phyloP scores from a whole-genome alignment of 1,140 invertebrate species.

The Drosophila kohkoa region DNA sequence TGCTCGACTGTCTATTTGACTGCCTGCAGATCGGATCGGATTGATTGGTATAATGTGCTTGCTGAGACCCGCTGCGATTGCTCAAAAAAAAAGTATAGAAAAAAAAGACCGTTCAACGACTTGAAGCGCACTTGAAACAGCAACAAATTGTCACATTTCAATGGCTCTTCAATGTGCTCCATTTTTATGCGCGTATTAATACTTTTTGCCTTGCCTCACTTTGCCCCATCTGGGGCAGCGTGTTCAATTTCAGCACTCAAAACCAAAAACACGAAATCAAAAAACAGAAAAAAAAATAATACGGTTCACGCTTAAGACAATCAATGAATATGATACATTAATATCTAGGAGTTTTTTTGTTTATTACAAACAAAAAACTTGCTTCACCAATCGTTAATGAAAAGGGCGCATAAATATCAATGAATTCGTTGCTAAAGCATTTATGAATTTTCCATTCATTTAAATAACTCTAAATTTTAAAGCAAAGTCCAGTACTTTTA shows the following conservation, averaged over 20 bases:
- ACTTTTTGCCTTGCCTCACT: conserved; percentile 48
- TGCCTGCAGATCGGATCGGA: conserved; percentile 44
- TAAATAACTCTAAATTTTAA: no score
- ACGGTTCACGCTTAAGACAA: conserved; percentile 33
- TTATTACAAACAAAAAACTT: conserved; percentile 1
- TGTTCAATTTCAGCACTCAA: conserved; percentile 51
- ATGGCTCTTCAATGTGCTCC: conserved; percentile 66
- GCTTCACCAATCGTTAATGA: conserved; percentile 3
- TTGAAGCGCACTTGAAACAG: conserved; percentile 61
- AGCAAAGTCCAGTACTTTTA: no score
- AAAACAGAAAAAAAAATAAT: neutral
- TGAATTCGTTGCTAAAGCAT: neutral
- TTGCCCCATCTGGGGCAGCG: conserved; percentile 47
- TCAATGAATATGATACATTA: conserved; percentile 45
- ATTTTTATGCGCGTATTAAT: conserved; percentile 60
- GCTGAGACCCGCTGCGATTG: conserved; percentile 48
- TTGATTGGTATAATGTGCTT: conserved; percentile 70
- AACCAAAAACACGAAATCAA: neutral
- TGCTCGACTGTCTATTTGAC: neutral
- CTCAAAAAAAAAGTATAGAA: conserved; percentile 37
- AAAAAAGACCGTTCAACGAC: conserved; percentile 4
- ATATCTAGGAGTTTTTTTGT: conserved; percentile 24
- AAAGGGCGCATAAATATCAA: conserved; percentile 12
- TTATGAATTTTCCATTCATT: neutral
- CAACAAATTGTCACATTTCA: conserved; percentile 80